These are phyloP conservation scores for Sphaerophoria taeniata DNA, from an alignment of 2,888 invertebrate species.

Conservation along the genomic window DNA sequence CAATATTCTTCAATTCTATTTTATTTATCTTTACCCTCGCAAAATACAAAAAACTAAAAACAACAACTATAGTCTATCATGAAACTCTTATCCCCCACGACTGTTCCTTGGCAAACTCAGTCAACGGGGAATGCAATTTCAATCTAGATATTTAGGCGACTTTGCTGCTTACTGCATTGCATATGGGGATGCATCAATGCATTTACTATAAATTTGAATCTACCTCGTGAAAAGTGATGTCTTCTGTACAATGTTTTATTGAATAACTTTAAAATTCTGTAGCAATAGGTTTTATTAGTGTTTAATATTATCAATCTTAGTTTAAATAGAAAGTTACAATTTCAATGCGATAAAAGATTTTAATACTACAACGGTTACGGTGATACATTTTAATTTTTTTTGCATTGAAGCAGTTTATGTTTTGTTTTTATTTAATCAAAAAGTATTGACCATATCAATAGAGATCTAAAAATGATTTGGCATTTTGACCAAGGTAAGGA, in stretches of 20 bases:
- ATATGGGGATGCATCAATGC: constrained; percentile 14
- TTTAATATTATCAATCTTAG: too few species aligned
- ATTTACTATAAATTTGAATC: constrained; percentile 22
- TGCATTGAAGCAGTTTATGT: background rate
- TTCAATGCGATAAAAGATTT: too few species aligned
- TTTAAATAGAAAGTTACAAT: too few species aligned
- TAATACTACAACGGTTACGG: too few species aligned
- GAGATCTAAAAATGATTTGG: constrained; percentile 59
- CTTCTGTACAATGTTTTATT: background rate
- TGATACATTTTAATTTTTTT: too few species aligned
- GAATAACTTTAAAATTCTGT: background rate
- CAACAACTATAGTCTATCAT: background rate
- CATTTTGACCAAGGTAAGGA: constrained; percentile 70
- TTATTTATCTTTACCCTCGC: too few species aligned
- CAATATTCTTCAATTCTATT: too few species aligned
- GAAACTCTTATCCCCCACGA: too few species aligned
- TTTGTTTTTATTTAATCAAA: constrained; percentile 19
- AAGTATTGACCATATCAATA: constrained; percentile 25
- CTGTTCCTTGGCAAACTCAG: background rate
- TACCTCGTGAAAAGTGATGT: background rate
- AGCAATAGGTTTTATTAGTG: too few species aligned
- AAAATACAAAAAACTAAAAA: constrained; percentile 7
- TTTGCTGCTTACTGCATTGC: constrained; percentile 20
- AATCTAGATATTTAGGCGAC: constrained; percentile 57
- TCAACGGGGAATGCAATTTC: constrained; percentile 2